Conservation (phyloP, 2,797 vertebrate species). For the Manis pentadactyla region DNA sequence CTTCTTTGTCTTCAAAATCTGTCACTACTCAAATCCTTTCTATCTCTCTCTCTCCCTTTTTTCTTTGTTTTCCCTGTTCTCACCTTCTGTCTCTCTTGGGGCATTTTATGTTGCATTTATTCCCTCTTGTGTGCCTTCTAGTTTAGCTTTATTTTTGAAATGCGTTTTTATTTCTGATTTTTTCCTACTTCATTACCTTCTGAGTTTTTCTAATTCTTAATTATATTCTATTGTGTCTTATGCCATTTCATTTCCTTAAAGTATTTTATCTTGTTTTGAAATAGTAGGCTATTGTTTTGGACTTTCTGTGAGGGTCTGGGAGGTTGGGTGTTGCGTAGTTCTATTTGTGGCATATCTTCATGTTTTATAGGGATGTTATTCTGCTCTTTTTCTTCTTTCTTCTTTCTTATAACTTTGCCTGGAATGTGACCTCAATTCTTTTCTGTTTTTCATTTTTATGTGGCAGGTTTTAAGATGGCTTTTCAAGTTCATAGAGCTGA, state of each 20-base stretch:
- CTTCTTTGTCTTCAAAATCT: neutral
- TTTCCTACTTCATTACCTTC: neutral
- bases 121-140: neutral
- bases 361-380: neutral
- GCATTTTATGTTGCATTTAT: neutral
- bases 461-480: neutral
- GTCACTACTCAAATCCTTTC: neutral
- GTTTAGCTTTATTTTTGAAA: neutral
- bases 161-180: conserved; percentile 8
- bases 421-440: neutral
- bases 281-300: neutral
- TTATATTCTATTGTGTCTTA: neutral
- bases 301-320: neutral
- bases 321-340: no score
- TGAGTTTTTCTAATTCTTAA: neutral
- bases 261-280: conserved; percentile 22
- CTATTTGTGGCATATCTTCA: neutral
- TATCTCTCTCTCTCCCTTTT: neutral
- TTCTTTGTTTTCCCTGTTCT: neutral
- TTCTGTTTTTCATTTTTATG: conserved; percentile 23
- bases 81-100: neutral
- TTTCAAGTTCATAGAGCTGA: neutral
- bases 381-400: neutral
- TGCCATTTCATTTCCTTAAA: conserved; percentile 3
- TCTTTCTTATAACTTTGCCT: neutral